Base-by-base conservation (phyloP, 2,888 invertebrate species). In the Spodoptera littoralis region DNA sequence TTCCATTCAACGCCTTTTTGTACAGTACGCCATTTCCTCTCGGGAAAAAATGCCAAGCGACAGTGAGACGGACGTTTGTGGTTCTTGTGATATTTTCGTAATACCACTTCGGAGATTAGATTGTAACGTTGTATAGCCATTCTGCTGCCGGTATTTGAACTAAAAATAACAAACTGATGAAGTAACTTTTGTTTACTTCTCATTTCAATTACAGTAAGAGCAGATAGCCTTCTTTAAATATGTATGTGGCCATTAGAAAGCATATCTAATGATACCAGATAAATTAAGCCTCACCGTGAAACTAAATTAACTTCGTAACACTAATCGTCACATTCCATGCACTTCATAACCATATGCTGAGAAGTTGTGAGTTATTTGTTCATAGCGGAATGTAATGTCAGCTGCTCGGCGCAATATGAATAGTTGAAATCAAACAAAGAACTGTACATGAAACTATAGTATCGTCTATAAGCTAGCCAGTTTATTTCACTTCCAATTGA, bases 1-100 rank as follows among this genome's bases (percentile, higher is more conserved):
- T 70, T 65, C 65, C 60, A 72, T 77, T 75, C 73, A 68, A 64
- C 53, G 72, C 61, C 79, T 79, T 77, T 79, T 72, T 79, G 75
- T 77, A 66, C 65, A 50, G 53, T 48, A 63, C 75, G 75, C 82
- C 84, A 84, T 84, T 84, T 85, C 80, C 79, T 79, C 60, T 81
- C 71, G 57, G 66, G 63, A 79, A 77, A 73, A 76, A 77, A 68
- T 57, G 63, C 43, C 55, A 55, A 62, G 47, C 30, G 53, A 76
- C 54, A 70, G 58, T 65, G 65, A 76, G 57, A 69, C 64, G 64
- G 64, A 75, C 66, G 57, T 64, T 73, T 58, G 69, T 65, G 53
- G 59, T 69, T 69, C 54, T 73, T 69, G 60, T 73, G 48, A 73
- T 64, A 69, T 72, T 73, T 64, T 69, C 24, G 54, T 73, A 54